These are phyloP conservation scores for Eristalis intricaria DNA, from an alignment of 2,888 invertebrate species.

Conservation along the genomic window DNA sequence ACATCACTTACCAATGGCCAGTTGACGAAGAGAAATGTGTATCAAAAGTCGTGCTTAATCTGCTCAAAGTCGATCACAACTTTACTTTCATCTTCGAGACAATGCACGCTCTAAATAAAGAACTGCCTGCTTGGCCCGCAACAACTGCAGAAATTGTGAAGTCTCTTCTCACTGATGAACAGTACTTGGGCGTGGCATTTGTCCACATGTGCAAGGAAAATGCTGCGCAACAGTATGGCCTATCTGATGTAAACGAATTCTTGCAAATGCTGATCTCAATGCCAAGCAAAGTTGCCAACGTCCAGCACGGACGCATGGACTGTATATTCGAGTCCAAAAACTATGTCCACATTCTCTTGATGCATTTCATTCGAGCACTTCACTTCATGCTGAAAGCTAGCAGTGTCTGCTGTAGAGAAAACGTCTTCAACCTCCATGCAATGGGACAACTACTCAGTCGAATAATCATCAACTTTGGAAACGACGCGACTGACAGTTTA, in stretches of 20 bases:
- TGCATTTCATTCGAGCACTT: constrained; percentile 84
- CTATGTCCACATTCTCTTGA: constrained; percentile 84
- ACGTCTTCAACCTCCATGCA: constrained; percentile 73
- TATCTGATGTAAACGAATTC: constrained; percentile 79
- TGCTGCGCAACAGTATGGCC: constrained; percentile 73
- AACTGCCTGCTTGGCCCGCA: constrained; percentile 70
- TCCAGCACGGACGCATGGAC: constrained; percentile 83
- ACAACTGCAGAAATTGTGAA: constrained; percentile 73
- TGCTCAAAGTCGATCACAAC: constrained; percentile 78
- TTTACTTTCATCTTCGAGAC: constrained; percentile 76
- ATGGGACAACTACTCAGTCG: constrained; percentile 85
- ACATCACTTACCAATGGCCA: constrained; percentile 85
- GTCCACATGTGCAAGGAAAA: constrained; percentile 75
- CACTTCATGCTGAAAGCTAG: constrained; percentile 83
- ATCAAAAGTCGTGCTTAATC: constrained; percentile 73
- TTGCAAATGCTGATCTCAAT: constrained; percentile 86
- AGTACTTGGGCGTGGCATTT: constrained; percentile 75
- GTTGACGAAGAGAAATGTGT: constrained; percentile 55
- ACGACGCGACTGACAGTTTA: constrained; percentile 82
- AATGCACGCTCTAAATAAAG: constrained; percentile 74
- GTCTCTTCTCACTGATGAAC: constrained; percentile 75
- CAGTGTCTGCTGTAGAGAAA: constrained; percentile 5
- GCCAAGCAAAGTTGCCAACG: constrained; percentile 88
- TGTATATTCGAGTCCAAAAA: constrained; percentile 83
- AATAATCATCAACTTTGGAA: constrained; percentile 83